Percentiles rank a stretch among this genome's conserved stretches.
Conservation (phyloP, 2,797 vertebrate species). For the Buceros bicornis region DNA sequence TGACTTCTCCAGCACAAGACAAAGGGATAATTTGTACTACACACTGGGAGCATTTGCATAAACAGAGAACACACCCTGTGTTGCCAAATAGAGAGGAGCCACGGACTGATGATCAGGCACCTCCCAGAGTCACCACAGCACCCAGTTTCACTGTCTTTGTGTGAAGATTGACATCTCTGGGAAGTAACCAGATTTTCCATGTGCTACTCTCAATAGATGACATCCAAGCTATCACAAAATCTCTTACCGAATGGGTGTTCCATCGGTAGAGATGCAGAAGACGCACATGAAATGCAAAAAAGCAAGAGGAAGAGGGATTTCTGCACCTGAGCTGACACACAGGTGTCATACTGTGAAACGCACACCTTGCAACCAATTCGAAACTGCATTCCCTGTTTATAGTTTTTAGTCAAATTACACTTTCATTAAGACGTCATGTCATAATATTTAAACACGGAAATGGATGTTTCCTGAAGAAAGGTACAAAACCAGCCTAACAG, state of each 20-base stretch:
- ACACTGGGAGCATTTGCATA: not conserved
- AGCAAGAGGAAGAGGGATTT: not conserved
- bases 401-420: not conserved
- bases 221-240: not conserved
- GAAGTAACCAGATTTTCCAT: not conserved
- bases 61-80: not conserved
- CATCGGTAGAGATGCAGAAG: not conserved
- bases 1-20: not conserved
- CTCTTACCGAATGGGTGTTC: not conserved
- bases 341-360: not conserved
- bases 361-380: conserved; percentile 5
- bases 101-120: not conserved
- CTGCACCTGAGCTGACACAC: accelerated
- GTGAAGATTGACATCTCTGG: not conserved
- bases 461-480: not conserved
- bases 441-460: conserved; percentile 17
- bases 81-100: not conserved
- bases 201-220: not conserved
- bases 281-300: not conserved
- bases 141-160: not conserved
- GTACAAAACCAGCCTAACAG: not conserved
- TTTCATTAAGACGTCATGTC: conserved; percentile 35
- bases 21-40: not conserved
- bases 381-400: not conserved
- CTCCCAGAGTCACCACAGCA: not conserved